Percentiles rank a stretch among this genome's conserved stretches.
phyloP scores from a whole-genome alignment of 2,888 invertebrate genomes.

The Sphaeridia pumilis region DNA sequence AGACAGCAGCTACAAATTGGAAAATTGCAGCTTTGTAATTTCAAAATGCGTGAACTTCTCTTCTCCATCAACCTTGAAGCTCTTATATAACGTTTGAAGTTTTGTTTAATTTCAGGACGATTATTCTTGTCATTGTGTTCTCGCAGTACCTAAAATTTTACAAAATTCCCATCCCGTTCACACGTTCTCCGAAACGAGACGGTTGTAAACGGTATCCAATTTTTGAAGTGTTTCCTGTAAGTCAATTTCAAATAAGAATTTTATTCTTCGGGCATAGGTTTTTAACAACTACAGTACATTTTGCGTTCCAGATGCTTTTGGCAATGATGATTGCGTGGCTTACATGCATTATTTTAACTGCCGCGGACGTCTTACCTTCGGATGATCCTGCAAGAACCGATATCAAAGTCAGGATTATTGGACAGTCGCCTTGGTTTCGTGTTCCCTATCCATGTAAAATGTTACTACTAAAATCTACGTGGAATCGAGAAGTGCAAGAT shows the following conservation, averaged over 20 bases:
- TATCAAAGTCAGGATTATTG: constrained; percentile 54
- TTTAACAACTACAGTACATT: too few species aligned
- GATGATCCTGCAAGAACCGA: constrained; percentile 64
- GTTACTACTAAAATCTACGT: too few species aligned
- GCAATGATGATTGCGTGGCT: constrained; percentile 67
- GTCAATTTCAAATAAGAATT: too few species aligned
- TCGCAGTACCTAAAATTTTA: constrained; percentile 64
- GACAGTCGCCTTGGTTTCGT: constrained; percentile 64
- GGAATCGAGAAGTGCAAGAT: too few species aligned
- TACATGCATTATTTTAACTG: constrained; percentile 58
- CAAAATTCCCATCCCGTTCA: constrained; percentile 49
- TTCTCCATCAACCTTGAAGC: too few species aligned
- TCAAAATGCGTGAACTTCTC: too few species aligned
- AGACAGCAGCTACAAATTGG: constrained; percentile 73
- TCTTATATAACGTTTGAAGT: too few species aligned
- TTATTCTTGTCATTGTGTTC: constrained; percentile 60
- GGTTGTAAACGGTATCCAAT: constrained; percentile 18
- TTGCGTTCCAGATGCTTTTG: constrained; percentile 64
- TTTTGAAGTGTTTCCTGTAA: constrained; percentile 23
- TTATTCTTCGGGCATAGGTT: too few species aligned
- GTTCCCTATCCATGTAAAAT: constrained; percentile 72
- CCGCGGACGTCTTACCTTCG: constrained; percentile 49
- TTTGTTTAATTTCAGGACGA: constrained; percentile 59
- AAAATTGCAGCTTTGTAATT: constrained; percentile 65
- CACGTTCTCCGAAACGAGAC: constrained; percentile 41